A percentile compares a stretch with the other conserved stretches of the same genome.
phyloP scores from a whole-genome alignment of 2,113 vertebrate genomes.

The Chaenocephalus aceratus region DNA sequence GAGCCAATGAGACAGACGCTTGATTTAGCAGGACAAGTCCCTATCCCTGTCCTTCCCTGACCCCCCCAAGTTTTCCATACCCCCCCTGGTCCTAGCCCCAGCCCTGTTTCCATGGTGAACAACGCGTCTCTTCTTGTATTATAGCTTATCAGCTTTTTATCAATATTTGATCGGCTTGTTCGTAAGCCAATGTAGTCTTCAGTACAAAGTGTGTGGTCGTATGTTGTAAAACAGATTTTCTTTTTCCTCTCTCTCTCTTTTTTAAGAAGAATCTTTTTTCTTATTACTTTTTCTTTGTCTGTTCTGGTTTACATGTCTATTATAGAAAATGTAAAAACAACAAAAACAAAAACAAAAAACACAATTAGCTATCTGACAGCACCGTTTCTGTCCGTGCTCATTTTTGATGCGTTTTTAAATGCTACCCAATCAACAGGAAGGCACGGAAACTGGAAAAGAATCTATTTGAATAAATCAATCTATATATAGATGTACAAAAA shows the following conservation, averaged over 20 bases:
- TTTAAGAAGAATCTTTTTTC: slow-evolving; percentile 78
- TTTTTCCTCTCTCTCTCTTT: slow-evolving; percentile 63
- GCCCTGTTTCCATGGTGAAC: slow-evolving; percentile 78
- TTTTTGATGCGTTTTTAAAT: slow-evolving; percentile 69
- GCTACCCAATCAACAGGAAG: slow-evolving; percentile 80
- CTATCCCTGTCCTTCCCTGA: slow-evolving; percentile 37
- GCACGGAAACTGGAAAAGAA: slow-evolving; percentile 85
- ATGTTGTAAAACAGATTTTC: slow-evolving; percentile 81
- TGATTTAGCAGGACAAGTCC: slow-evolving; percentile 77
- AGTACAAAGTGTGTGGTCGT: slow-evolving; percentile 87
- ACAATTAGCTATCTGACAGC: slow-evolving; percentile 62
- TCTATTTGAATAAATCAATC: slow-evolving; percentile 85
- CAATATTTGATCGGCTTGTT: slow-evolving; percentile 85
- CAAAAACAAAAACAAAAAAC: slow-evolving; percentile 59
- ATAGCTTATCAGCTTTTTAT: slow-evolving; percentile 87
- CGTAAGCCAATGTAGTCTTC: slow-evolving; percentile 86
- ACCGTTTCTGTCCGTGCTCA: slow-evolving; percentile 64
- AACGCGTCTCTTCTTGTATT: slow-evolving; percentile 86
- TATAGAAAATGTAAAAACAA: slow-evolving; percentile 68
- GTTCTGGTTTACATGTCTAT: slow-evolving; percentile 84
- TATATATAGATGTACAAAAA: slow-evolving; percentile 88
- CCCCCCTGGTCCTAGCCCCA: slow-evolving; percentile 53
- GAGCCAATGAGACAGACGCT: slow-evolving; percentile 75
- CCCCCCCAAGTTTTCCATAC: slow-evolving; percentile 46
- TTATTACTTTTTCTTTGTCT: slow-evolving; percentile 81